A percentile compares a stretch with the other conserved stretches of the same genome.
Evolutionary conservation across 2,113 vertebrate genomes (phyloP).

Genomic region (Taurulus bubalis): DNA sequence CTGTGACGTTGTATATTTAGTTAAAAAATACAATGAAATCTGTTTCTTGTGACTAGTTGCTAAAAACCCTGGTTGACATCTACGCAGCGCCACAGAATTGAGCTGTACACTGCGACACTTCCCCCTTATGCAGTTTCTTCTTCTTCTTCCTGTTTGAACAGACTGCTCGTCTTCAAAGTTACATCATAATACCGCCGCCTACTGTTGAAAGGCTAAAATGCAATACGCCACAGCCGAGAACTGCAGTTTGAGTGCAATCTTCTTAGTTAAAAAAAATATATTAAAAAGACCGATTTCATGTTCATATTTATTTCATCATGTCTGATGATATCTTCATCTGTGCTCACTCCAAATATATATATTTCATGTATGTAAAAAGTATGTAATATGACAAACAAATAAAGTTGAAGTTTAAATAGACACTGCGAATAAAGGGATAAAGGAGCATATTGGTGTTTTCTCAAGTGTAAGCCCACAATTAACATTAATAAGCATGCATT

Average conservation of each 20-base stretch:
- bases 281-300: neutral
- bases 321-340: neutral
- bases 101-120: slow-evolving; percentile 70
- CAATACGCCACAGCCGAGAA: neutral
- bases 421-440: neutral
- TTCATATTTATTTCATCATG: neutral
- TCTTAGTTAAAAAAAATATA: neutral
- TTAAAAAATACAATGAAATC: slow-evolving; percentile 35
- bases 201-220: neutral
- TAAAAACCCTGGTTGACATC: slow-evolving; percentile 60
- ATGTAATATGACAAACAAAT: too few relatives aligned
- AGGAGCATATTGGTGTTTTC: neutral
- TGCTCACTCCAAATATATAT: neutral
- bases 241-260: neutral
- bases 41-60: slow-evolving; percentile 40
- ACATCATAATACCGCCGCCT: slow-evolving; percentile 24
- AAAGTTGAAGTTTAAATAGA: too few relatives aligned
- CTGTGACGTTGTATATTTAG: slow-evolving; percentile 11
- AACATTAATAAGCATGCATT: neutral
- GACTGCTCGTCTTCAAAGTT: neutral
- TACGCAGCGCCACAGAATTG: slow-evolving; percentile 41
- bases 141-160: slow-evolving; percentile 17
- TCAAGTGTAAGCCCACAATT: neutral
- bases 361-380: too few relatives aligned
- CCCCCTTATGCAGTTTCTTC: slow-evolving; percentile 49